Evolutionary conservation across 2,113 vertebrate genomes (phyloP), one percentile per base, ranked within the genome.

Genomic region (Sceloporus tristichus): DNA sequence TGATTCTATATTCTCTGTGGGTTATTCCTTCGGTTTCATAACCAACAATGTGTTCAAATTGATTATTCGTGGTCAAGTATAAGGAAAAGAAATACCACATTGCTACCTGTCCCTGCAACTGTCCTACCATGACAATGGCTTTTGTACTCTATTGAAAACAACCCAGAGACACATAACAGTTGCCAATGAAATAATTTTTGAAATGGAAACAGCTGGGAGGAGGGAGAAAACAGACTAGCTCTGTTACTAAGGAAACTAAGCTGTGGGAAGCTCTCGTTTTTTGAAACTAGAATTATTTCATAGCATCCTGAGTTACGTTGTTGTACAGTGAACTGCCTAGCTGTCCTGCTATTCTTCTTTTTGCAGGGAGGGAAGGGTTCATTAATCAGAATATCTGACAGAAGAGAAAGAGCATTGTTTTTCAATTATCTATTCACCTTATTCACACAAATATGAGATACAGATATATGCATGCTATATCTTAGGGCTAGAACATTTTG

Each of bases 171-270:
- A 88, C 70, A 94, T 88, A 95, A 94, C 96, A 90, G 3, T 13
- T 82, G 85, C 83, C 90, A 79, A 1, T 40, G 87, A 92, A 85
- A 40, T 73, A 83, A 53, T 40, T 27, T 86, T 34, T 85, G 29
- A 13, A 85, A 85, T 16, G 34, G 42, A 74, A 40, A 11, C 53
- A 27, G 23, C 42, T 18, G 29, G 34, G 14, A 86, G 68, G 87
- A 88, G 89, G 53, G 34, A 48, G 89, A 92, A 92, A 93, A 91
- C 54, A 87, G 84, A 94, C 92, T 0, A 3, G 78, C 79, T 70
- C 79, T 0, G 93, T 97, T 97, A 95, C 96, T 95, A 96, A 89
- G 95, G 96, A 95, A 97, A 96, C 96, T 89, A 71, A 89, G 87
- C 80, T 62, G 70, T 11, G n/a, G 40, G 68, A 80, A 77, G 77